These are phyloP conservation scores for Tethea ocularis DNA, from an alignment of 2,888 invertebrate species.

Conservation along the genomic window DNA sequence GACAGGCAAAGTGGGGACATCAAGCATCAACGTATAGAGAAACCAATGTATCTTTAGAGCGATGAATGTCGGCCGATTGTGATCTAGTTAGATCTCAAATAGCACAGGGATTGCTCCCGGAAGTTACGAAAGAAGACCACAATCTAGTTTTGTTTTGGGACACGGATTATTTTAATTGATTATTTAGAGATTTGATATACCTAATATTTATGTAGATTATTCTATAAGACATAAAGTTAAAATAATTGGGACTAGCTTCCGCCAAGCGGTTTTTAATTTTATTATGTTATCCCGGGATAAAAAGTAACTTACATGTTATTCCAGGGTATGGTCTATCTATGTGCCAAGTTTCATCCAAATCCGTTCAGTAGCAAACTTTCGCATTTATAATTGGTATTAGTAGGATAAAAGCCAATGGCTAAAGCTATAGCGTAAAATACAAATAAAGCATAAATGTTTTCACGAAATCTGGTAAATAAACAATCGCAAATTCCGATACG, in stretches of 20 bases:
- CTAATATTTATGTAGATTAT: no score
- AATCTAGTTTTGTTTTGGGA: background rate
- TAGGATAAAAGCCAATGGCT: background rate
- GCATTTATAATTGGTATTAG: rapidly evolving
- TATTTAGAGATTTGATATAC: no score
- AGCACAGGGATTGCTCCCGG: slow-evolving; percentile 5
- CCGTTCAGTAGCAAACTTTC: no score
- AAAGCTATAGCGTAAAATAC: background rate
- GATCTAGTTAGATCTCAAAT: slow-evolving; percentile 6
- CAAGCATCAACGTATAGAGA: background rate
- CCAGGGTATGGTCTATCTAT: no score
- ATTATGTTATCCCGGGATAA: no score
- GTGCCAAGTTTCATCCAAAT: no score
- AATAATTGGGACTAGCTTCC: no score
- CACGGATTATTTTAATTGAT: background rate
- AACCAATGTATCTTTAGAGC: background rate
- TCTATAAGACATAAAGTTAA: no score
- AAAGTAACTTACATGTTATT: no score
- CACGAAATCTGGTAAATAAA: slow-evolving; percentile 37
- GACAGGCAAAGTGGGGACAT: background rate
- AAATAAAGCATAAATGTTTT: slow-evolving; percentile 29
- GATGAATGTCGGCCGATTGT: background rate
- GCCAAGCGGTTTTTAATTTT: no score
- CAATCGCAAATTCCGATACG: slow-evolving; percentile 34
- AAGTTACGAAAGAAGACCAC: background rate